These are phyloP conservation scores for Limnephilus auricula DNA, from an alignment of 2,888 invertebrate genomes.

Conservation along the genomic window DNA sequence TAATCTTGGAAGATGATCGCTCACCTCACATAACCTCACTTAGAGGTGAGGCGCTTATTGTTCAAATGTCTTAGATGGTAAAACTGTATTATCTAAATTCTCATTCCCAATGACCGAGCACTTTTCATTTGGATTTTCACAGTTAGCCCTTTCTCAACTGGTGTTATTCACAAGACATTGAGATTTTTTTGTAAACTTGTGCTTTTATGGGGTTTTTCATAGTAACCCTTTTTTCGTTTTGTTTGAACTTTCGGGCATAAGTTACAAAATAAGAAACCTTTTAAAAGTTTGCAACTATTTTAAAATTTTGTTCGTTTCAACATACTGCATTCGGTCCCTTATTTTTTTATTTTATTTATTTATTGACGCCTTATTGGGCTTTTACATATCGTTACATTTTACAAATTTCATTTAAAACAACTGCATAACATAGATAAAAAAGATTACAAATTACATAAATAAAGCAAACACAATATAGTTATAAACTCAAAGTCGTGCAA, in stretches of 20 bases:
- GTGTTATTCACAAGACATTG: not conserved
- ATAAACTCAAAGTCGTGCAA: too few species aligned
- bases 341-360: too few species aligned
- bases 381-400: too few species aligned
- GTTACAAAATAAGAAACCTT: not conserved
- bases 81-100: not conserved
- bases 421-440: too few species aligned
- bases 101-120: slow-evolving; percentile 2
- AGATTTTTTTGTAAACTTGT: not conserved
- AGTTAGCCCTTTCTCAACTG: not conserved
- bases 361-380: too few species aligned
- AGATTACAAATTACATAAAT: too few species aligned
- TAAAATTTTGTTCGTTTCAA: too few species aligned
- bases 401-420: too few species aligned
- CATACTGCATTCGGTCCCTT: too few species aligned
- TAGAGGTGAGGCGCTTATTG: slow-evolving; percentile 1
- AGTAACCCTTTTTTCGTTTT: not conserved
- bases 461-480: too few species aligned
- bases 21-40: slow-evolving; percentile 10
- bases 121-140: not conserved
- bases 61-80: not conserved
- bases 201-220: not conserved
- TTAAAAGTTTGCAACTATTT: too few species aligned
- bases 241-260: not conserved
- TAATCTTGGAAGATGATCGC: not conserved